Evolutionary conservation across 2,888 invertebrate species (phyloP).

Genomic region (Geophilus truncorum): DNA sequence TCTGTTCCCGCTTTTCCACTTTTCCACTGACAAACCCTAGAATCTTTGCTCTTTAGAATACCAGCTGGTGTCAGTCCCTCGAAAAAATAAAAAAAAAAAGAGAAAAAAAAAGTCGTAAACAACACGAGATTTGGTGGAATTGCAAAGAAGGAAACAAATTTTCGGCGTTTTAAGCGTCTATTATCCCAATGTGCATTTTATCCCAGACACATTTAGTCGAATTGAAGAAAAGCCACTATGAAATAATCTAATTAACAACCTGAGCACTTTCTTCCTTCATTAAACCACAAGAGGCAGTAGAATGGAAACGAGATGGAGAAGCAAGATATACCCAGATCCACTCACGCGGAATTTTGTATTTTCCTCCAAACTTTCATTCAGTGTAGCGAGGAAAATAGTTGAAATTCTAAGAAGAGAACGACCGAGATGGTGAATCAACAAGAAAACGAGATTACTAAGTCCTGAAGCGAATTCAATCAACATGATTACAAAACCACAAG

Average conservation of each 20-base stretch:
- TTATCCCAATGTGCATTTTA: not conserved
- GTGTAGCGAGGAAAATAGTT: constrained; percentile 24
- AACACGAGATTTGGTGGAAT: not conserved
- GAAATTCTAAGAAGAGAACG: constrained; percentile 14
- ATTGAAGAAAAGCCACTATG: constrained; percentile 12
- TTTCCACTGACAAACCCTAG: not conserved
- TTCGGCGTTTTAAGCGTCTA: not conserved
- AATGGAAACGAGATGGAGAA: constrained; percentile 21
- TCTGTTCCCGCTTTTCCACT: not conserved
- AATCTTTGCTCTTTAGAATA: not conserved
- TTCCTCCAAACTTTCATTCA: not conserved
- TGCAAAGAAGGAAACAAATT: not conserved
- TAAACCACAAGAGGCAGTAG: constrained; percentile 24
- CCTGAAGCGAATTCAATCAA: constrained; percentile 21
- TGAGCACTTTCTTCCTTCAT: constrained; percentile 27
- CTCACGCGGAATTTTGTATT: constrained; percentile 24
- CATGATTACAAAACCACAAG: constrained; percentile 25
- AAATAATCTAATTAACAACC: constrained; percentile 27
- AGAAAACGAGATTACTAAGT: constrained; percentile 23
- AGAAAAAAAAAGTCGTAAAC: not conserved
- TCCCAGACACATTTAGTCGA: not conserved
- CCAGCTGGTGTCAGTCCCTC: constrained; percentile 9
- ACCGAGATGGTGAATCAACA: constrained; percentile 25
- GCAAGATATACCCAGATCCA: constrained; percentile 8
- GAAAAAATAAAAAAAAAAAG: not conserved